These are phyloP conservation scores for Centropus unirufus DNA, from an alignment of 2,113 vertebrate genomes.

Conservation along the genomic window DNA sequence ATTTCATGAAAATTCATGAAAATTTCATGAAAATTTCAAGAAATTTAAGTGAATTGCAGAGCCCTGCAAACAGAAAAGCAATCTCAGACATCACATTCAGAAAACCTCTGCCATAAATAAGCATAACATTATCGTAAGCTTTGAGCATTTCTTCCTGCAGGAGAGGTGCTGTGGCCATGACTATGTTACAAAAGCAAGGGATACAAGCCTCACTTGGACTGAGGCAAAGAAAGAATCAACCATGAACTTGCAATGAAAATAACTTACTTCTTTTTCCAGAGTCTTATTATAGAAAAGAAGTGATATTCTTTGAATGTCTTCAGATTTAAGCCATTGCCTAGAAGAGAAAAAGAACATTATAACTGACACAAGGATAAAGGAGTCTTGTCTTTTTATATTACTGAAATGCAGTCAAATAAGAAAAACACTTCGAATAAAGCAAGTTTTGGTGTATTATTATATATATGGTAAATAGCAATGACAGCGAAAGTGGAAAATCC, in stretches of 20 bases:
- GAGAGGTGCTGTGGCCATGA: not conserved
- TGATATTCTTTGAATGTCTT: constrained; percentile 98
- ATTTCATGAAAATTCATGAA: not conserved
- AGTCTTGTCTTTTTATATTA: not conserved
- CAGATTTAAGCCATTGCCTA: constrained; percentile 98
- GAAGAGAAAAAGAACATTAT: constrained; percentile 23
- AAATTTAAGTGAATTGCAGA: not conserved
- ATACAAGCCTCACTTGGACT: not conserved
- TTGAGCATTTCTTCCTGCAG: not conserved
- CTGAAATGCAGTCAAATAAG: not conserved
- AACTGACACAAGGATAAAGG: not conserved
- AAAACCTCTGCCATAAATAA: not conserved
- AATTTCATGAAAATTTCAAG: not conserved
- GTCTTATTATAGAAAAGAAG: constrained; percentile 96
- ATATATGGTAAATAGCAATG: not conserved
- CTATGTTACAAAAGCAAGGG: not conserved
- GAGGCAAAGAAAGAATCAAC: not conserved
- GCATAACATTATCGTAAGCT: not conserved
- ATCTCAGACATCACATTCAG: not conserved
- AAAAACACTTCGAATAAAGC: not conserved
- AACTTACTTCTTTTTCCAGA: constrained; percentile 93
- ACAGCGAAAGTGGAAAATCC: not conserved
- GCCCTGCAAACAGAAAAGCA: not conserved
- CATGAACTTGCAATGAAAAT: not conserved
- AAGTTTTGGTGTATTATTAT: not conserved